Percentiles rank a stretch among this genome's conserved stretches.
phyloP scores from a whole-genome alignment of 2,113 vertebrate genomes.

The Helogale parvula region DNA sequence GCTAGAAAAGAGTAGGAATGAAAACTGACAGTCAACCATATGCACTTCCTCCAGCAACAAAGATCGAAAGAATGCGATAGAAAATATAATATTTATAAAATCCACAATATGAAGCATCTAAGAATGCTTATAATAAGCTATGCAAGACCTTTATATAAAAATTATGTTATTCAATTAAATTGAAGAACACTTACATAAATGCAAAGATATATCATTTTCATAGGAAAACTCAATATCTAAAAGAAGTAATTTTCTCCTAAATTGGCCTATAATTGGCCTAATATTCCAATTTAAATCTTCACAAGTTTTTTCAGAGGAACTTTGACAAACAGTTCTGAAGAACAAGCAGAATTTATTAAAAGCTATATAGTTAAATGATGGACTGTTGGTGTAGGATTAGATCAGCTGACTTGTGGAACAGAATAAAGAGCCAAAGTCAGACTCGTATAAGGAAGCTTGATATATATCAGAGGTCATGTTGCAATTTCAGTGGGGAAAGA shows the following conservation, averaged over 20 bases:
- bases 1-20: neutral
- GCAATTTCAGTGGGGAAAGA: neutral
- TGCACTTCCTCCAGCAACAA: neutral
- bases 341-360: neutral
- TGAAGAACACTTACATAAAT: neutral
- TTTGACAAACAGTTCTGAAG: neutral
- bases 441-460: neutral
- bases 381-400: neutral
- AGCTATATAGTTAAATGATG: neutral
- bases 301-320: neutral
- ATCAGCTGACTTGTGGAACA: neutral
- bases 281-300: neutral
- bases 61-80: neutral
- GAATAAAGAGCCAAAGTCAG: neutral
- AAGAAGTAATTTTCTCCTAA: neutral
- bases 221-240: neutral
- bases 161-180: neutral
- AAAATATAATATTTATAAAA: neutral
- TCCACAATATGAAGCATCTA: neutral
- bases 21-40: neutral
- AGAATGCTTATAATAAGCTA: neutral
- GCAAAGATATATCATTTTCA: neutral
- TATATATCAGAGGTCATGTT: neutral
- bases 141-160: neutral
- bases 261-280: neutral